phyloP scores from a whole-genome alignment of 2,797 vertebrate species.

The Clamator glandarius region DNA sequence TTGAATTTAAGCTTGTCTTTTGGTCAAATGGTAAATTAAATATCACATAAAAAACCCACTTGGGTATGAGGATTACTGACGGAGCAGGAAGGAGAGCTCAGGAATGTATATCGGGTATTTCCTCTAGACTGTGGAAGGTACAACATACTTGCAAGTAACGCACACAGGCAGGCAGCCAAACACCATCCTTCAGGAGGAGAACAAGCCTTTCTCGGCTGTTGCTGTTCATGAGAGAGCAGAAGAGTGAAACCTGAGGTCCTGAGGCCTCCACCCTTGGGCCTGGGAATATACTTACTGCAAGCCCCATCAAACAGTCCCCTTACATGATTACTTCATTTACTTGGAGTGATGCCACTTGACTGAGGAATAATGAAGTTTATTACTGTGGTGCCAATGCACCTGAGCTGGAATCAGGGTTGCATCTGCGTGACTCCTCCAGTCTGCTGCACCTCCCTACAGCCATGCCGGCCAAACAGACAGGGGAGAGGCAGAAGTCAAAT shows the following conservation, averaged over 20 bases:
- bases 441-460: not conserved
- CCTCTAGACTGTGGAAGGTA: not conserved
- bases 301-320: not conserved
- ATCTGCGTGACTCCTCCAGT: not conserved
- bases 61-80: not conserved
- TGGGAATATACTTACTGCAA: not conserved
- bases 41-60: not conserved
- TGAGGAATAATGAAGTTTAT: not conserved
- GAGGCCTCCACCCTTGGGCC: not conserved
- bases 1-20: not conserved
- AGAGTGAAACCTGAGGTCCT: not conserved
- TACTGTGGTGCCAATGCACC: not conserved
- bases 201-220: not conserved
- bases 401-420: not conserved
- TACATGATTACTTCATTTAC: not conserved
- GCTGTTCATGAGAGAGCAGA: not conserved
- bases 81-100: not conserved
- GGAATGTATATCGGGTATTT: not conserved
- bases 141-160: not conserved
- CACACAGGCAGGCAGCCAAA: not conserved
- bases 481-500: not conserved
- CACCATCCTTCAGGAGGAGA: not conserved
- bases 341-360: not conserved
- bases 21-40: conserved; percentile 8
- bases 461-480: rapidly evolving